Evolutionary conservation across 1,140 invertebrate genomes (phyloP).

Genomic region (Magallana gigas): DNA sequence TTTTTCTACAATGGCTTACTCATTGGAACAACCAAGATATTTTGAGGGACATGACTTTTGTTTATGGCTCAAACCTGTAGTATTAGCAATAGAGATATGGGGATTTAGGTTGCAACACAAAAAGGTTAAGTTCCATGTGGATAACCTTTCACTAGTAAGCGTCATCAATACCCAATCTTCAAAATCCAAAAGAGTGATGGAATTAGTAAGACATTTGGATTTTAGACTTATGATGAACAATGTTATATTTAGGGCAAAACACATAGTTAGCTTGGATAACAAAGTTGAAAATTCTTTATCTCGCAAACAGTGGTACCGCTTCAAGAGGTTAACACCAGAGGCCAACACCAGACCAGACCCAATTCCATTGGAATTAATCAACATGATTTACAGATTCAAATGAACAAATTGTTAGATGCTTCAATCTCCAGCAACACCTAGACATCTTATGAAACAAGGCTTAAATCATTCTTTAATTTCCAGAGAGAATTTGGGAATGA

Average conservation of each 20-base stretch:
- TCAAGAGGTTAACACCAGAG: conserved; percentile 5
- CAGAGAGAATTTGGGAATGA: not conserved
- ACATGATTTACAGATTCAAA: conserved; percentile 7
- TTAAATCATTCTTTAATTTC: conserved; percentile 18
- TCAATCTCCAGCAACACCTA: conserved; percentile 38
- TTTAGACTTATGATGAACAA: not conserved
- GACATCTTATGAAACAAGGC: conserved; percentile 13
- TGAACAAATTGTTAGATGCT: conserved; percentile 32
- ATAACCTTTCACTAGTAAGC: conserved; percentile 41
- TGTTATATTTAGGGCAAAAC: conserved; percentile 42
- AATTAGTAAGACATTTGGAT: conserved; percentile 28
- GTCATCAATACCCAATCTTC: conserved; percentile 42
- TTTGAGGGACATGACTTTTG: conserved; percentile 29
- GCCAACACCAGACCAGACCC: not conserved
- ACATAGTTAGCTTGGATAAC: conserved; percentile 1
- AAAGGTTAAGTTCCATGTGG: conserved; percentile 32
- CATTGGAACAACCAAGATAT: not conserved
- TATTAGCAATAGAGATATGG: conserved; percentile 37
- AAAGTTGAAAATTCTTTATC: conserved; percentile 28
- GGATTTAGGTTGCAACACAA: conserved; percentile 6
- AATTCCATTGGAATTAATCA: conserved; percentile 9
- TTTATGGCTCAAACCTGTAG: conserved; percentile 31
- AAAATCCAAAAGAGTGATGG: conserved; percentile 44
- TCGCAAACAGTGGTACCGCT: conserved; percentile 46
- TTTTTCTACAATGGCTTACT: not conserved